These are phyloP conservation scores for Calcarius lapponicus DNA, from an alignment of 2,797 vertebrate species.

Conservation along the genomic window DNA sequence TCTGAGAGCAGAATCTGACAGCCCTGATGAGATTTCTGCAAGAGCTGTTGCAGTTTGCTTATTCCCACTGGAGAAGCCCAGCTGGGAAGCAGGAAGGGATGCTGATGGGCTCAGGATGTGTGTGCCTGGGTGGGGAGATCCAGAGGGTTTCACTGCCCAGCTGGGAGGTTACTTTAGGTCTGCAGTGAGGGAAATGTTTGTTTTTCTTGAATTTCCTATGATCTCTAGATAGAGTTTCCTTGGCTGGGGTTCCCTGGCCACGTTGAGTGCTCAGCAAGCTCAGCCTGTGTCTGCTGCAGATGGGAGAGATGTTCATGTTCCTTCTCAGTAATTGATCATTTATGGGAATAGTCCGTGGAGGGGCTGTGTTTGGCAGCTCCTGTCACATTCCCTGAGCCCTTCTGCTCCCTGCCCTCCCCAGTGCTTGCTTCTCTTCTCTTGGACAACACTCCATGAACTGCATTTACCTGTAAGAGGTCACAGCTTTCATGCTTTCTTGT, in stretches of 20 bases:
- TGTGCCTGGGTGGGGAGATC: neutral
- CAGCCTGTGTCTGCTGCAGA: neutral
- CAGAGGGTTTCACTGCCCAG: neutral
- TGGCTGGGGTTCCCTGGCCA: neutral
- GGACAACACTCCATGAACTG: neutral
- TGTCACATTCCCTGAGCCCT: neutral
- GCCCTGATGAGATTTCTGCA: neutral
- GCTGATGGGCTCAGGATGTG: neutral
- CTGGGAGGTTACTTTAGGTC: neutral
- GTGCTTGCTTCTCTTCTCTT: neutral
- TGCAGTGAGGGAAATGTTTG: neutral
- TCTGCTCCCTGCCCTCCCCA: neutral
- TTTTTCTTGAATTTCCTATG: neutral
- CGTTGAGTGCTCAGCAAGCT: accelerated
- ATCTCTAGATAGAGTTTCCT: neutral
- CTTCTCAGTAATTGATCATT: neutral
- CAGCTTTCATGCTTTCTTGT: neutral
- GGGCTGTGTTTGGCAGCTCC: neutral
- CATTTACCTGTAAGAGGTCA: neutral
- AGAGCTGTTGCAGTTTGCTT: neutral
- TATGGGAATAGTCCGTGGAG: neutral
- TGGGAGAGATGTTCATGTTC: neutral
- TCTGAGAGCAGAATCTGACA: neutral
- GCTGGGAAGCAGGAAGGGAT: neutral
- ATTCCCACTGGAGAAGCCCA: neutral